Percentiles rank a stretch among this genome's conserved stretches.
These are phyloP conservation scores for Sciurus niger DNA, from an alignment of 2,113 vertebrate genomes.

Conservation along the genomic window DNA sequence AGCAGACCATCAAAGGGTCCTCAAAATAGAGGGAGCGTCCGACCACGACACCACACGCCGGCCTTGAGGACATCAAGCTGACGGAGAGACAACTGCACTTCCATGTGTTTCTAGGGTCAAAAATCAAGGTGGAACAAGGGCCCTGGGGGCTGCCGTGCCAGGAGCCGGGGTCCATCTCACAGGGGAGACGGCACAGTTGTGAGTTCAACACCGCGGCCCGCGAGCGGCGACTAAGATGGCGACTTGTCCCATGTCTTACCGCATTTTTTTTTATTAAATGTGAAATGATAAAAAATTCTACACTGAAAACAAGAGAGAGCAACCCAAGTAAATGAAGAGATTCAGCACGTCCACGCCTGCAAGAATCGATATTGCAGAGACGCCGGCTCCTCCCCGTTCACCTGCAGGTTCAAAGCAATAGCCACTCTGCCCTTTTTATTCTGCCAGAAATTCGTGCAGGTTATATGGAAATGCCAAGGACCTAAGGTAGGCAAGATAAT, in stretches of 20 bases:
- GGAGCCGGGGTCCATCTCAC: no score
- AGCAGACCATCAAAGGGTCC: no score
- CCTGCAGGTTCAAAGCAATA: not conserved
- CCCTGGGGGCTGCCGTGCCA: not conserved
- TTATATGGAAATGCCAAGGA: not conserved
- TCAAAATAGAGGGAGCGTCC: not conserved
- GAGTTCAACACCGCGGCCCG: no score
- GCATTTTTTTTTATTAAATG: not conserved
- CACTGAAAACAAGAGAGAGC: not conserved
- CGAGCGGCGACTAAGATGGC: not conserved
- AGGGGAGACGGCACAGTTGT: no score
- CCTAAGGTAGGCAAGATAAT: not conserved
- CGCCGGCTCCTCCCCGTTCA: not conserved
- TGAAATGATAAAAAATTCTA: not conserved
- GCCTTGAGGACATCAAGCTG: not conserved
- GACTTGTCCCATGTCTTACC: not conserved
- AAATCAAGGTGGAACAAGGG: not conserved
- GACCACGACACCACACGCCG: accelerated
- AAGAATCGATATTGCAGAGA: not conserved
- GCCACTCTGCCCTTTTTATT: not conserved
- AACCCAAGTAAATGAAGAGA: not conserved
- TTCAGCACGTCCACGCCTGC: not conserved
- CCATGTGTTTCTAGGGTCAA: not conserved
- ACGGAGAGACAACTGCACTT: not conserved
- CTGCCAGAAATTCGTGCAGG: not conserved